Percentiles rank a stretch among this genome's conserved stretches.
Conservation (phyloP, 2,888 invertebrate species). For the Notodonta ziczac region DNA sequence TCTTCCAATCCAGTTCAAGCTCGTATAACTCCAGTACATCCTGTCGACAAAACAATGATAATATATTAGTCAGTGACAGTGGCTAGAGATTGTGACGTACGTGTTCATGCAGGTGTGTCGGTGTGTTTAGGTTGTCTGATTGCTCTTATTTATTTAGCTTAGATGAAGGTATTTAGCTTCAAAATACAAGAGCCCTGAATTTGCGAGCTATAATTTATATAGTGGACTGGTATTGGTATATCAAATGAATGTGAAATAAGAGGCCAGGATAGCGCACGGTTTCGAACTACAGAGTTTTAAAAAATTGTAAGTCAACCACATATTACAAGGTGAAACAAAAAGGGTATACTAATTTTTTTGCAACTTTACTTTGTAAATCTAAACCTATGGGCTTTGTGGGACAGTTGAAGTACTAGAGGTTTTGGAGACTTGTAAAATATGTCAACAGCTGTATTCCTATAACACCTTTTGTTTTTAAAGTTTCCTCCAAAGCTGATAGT, state of each 20-base stretch:
- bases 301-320: too few species aligned
- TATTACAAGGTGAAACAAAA: too few species aligned
- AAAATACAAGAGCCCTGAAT: constrained; percentile 52
- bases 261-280: too few species aligned
- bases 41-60: constrained; percentile 20
- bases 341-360: too few species aligned
- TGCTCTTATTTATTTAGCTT: constrained; percentile 60
- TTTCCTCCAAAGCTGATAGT: too few species aligned
- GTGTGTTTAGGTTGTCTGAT: constrained; percentile 44
- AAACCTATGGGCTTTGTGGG: too few species aligned
- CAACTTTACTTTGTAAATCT: too few species aligned
- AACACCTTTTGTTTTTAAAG: too few species aligned
- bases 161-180: constrained; percentile 59
- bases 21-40: constrained; percentile 49
- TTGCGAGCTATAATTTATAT: constrained; percentile 58
- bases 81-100: constrained; percentile 42
- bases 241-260: constrained; percentile 33
- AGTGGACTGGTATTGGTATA: constrained; percentile 37
- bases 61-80: constrained; percentile 46
- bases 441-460: too few species aligned
- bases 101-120: constrained; percentile 65
- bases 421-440: too few species aligned
- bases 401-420: too few species aligned
- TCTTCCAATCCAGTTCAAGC: constrained; percentile 70
- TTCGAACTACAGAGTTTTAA: too few species aligned